Percentiles rank a stretch among this genome's conserved stretches.
Conservation (phyloP, 2,797 vertebrate genomes). For the Chelon labrosus region DNA sequence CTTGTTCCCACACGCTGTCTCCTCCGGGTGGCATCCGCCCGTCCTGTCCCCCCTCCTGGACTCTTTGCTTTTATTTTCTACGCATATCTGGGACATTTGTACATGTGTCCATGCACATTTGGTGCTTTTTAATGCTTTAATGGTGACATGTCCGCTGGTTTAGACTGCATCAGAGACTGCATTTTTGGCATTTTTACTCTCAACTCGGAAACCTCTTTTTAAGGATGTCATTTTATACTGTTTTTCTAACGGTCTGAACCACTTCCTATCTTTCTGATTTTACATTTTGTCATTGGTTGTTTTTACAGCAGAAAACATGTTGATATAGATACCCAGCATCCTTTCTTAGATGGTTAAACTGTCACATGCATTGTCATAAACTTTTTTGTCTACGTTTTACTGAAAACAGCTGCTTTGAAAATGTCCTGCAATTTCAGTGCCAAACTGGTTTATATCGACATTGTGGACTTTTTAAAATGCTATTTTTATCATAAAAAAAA, state of each 20-base stretch:
- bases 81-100: constrained; percentile 79
- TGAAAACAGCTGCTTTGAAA: constrained; percentile 73
- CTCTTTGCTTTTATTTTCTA: constrained; percentile 71
- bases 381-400: constrained; percentile 65
- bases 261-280: constrained; percentile 80
- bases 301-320: constrained; percentile 72
- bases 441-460: constrained; percentile 78
- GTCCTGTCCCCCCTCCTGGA: constrained; percentile 23
- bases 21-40: constrained; percentile 49
- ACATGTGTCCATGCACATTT: constrained; percentile 82
- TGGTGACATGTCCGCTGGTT: constrained; percentile 85
- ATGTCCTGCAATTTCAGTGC: constrained; percentile 75
- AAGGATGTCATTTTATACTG: constrained; percentile 87
- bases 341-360: constrained; percentile 66
- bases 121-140: constrained; percentile 86
- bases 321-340: constrained; percentile 66
- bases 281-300: constrained; percentile 76
- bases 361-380: constrained; percentile 69
- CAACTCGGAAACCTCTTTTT: constrained; percentile 86
- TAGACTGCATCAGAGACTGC: constrained; percentile 86
- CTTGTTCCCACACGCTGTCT: constrained; percentile 27
- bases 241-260: constrained; percentile 83
- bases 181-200: constrained; percentile 85
- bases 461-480: constrained; percentile 71
- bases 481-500: constrained; percentile 52